Evolutionary conservation across 2,113 vertebrate genomes (phyloP).

Genomic region (Pristiophorus japonicus): DNA sequence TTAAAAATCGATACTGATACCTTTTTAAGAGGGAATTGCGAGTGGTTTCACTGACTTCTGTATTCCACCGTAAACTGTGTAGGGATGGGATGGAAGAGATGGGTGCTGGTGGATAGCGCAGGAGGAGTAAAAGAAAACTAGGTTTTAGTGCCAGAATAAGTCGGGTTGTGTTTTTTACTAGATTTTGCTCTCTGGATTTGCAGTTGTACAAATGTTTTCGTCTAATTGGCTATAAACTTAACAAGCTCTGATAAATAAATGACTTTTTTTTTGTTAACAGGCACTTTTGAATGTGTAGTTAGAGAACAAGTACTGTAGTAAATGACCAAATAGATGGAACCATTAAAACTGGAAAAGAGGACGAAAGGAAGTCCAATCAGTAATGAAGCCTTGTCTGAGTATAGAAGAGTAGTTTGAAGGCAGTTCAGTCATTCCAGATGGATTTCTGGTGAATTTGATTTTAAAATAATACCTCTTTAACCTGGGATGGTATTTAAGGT

Average conservation of each 20-base stretch:
- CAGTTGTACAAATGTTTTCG: neutral
- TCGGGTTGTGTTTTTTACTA: neutral
- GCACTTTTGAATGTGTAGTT: neutral
- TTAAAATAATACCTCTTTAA: neutral
- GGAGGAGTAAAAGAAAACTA: neutral
- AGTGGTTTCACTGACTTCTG: neutral
- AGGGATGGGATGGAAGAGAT: no score
- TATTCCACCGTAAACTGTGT: no score
- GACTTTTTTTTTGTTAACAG: neutral
- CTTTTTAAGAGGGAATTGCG: neutral
- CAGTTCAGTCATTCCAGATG: neutral
- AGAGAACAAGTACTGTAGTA: neutral
- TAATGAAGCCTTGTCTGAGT: neutral
- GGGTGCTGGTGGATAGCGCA: no score
- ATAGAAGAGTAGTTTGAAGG: neutral
- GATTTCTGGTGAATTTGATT: neutral
- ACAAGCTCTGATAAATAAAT: neutral
- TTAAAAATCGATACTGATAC: neutral
- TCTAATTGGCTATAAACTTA: neutral
- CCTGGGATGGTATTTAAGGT: neutral
- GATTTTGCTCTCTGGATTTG: neutral
- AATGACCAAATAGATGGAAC: neutral
- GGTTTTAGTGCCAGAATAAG: neutral
- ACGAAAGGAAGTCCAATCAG: neutral
- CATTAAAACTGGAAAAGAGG: neutral